Percentiles rank a stretch among this genome's conserved stretches.
Conservation (phyloP, 1,140 invertebrate genomes). For the Diorhabda carinulata region DNA sequence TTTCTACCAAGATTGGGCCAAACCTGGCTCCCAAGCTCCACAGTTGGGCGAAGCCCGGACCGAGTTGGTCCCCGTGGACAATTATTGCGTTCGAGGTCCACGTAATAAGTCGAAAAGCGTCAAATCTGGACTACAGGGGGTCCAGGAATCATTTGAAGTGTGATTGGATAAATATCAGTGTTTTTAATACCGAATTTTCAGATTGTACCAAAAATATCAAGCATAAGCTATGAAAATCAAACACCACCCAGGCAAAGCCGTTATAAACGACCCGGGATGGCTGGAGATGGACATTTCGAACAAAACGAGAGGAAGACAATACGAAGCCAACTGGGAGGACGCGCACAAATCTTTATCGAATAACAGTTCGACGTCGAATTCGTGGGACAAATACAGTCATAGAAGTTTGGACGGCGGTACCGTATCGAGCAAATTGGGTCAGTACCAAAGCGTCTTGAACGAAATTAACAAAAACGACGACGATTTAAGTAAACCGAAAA, state of each 20-base stretch:
- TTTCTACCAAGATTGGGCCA: too few species aligned
- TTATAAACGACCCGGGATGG: conserved; percentile 66
- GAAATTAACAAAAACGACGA: conserved; percentile 37
- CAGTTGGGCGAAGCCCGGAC: too few species aligned
- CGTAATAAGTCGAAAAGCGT: too few species aligned
- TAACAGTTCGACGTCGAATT: conserved; percentile 34
- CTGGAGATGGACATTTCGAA: conserved; percentile 56
- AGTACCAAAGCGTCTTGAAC: conserved; percentile 41
- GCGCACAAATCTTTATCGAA: conserved; percentile 47
- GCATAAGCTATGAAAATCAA: conserved; percentile 69
- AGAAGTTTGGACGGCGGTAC: conserved; percentile 33
- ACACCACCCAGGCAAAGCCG: conserved; percentile 75
- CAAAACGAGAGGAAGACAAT: conserved; percentile 66
- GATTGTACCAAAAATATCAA: neutral
- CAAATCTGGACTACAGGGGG: too few species aligned
- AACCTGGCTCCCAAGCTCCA: too few species aligned
- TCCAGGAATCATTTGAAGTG: too few species aligned
- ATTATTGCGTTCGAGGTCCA: too few species aligned
- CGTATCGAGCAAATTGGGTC: conserved; percentile 37
- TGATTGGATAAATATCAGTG: too few species aligned
- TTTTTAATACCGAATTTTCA: neutral
- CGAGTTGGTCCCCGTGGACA: too few species aligned
- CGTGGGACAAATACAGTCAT: conserved; percentile 40
- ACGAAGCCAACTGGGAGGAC: conserved; percentile 79
- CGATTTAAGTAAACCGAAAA: conserved; percentile 30